Evolutionary conservation across 2,888 invertebrate species (phyloP).

Genomic region (Sialis lutaria): DNA sequence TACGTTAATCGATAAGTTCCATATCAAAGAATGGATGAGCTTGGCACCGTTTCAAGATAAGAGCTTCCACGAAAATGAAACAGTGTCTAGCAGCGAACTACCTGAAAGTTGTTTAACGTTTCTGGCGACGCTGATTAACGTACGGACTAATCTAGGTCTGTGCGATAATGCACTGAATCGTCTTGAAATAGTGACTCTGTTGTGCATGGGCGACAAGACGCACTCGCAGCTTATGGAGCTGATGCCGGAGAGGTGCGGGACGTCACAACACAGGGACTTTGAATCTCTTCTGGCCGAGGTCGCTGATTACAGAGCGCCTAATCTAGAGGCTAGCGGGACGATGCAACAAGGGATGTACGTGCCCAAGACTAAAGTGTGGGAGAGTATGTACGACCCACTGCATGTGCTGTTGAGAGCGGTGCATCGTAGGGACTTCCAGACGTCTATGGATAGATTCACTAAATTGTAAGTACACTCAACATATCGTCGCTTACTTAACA

Average conservation of each 20-base stretch:
- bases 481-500: neutral
- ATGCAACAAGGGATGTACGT: slow-evolving; percentile 75
- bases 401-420: slow-evolving; percentile 83
- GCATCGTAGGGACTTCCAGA: slow-evolving; percentile 83
- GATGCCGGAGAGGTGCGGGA: slow-evolving; percentile 93
- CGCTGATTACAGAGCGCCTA: slow-evolving; percentile 53
- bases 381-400: slow-evolving; percentile 81
- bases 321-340: slow-evolving; percentile 60
- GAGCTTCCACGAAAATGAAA: slow-evolving; percentile 51
- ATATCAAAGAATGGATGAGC: slow-evolving; percentile 73
- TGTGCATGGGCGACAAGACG: slow-evolving; percentile 89
- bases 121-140: slow-evolving; percentile 72
- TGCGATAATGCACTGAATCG: slow-evolving; percentile 42
- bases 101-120: slow-evolving; percentile 84
- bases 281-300: slow-evolving; percentile 65
- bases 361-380: slow-evolving; percentile 78
- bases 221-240: slow-evolving; percentile 89
- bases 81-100: slow-evolving; percentile 74
- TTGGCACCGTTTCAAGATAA: slow-evolving; percentile 49
- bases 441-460: slow-evolving; percentile 83
- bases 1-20: slow-evolving; percentile 81
- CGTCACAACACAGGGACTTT: slow-evolving; percentile 74
- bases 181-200: slow-evolving; percentile 80
- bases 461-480: slow-evolving; percentile 48
- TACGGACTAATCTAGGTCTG: slow-evolving; percentile 72